These are phyloP conservation scores for Ochropleura leucogaster DNA, from an alignment of 2,888 invertebrate genomes.

Conservation along the genomic window DNA sequence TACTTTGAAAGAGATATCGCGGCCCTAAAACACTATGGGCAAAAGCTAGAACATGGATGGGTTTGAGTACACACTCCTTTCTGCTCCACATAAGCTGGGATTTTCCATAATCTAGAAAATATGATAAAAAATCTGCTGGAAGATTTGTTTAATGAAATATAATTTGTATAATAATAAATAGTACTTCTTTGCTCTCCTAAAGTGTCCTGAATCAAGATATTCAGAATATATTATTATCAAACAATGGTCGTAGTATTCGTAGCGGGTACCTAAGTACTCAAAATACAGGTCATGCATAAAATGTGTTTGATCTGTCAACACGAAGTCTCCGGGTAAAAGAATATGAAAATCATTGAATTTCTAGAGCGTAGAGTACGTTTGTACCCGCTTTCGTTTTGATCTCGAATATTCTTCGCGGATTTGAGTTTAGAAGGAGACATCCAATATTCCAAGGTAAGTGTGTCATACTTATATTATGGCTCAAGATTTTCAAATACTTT, in stretches of 20 bases:
- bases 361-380: constrained; percentile 1
- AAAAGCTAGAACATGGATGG: too few species aligned
- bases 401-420: constrained; percentile 26
- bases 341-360: constrained; percentile 40
- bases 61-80: too few species aligned
- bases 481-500: neutral
- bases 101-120: too few species aligned
- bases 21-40: too few species aligned
- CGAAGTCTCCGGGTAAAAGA: neutral
- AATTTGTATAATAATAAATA: too few species aligned
- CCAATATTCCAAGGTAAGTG: constrained; percentile 29
- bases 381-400: constrained; percentile 42
- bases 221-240: neutral
- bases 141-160: too few species aligned
- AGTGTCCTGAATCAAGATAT: neutral
- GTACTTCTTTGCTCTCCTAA: too few species aligned
- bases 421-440: constrained; percentile 20
- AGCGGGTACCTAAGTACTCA: constrained; percentile 1
- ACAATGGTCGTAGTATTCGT: neutral
- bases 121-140: too few species aligned
- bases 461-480: neutral
- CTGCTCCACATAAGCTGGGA: too few species aligned
- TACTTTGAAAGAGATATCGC: too few species aligned
- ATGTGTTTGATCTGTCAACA: constrained; percentile 38
- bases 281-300: constrained; percentile 27